A percentile compares a stretch with the other conserved stretches of the same genome.
Evolutionary conservation across 2,113 vertebrate genomes (phyloP).

Genomic region (Falcunculus frontatus): DNA sequence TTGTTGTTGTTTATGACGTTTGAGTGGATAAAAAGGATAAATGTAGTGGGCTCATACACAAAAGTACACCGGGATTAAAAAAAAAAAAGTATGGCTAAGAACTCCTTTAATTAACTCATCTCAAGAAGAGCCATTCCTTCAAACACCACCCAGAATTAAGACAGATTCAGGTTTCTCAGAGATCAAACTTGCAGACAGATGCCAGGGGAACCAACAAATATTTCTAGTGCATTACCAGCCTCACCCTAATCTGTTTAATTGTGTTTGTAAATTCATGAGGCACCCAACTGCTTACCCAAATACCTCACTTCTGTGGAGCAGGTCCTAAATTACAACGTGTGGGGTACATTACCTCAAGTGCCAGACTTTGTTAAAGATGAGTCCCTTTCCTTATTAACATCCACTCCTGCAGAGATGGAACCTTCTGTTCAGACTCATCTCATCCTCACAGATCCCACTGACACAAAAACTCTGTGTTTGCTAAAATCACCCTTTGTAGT

Average conservation of each 20-base stretch:
- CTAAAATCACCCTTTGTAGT: neutral
- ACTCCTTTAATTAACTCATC: neutral
- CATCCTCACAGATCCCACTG: neutral
- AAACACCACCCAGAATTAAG: neutral
- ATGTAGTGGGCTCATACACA: neutral
- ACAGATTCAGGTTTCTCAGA: neutral
- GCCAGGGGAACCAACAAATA: constrained; percentile 7
- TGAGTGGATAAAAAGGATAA: neutral
- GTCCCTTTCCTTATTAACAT: neutral
- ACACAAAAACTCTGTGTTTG: neutral
- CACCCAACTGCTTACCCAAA: constrained; percentile 12
- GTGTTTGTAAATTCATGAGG: constrained; percentile 18
- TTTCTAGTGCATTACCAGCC: neutral
- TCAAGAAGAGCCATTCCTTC: neutral
- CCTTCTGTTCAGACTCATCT: neutral
- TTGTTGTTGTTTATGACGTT: neutral
- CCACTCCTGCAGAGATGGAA: neutral
- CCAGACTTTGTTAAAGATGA: neutral
- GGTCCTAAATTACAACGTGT: neutral
- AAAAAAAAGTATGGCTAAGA: neutral
- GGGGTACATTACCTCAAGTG: neutral
- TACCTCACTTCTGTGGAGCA: neutral
- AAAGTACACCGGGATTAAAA: neutral
- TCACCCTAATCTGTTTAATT: constrained; percentile 10
- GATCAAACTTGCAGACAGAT: neutral